These are phyloP conservation scores for Cantharis nigra DNA, from an alignment of 2,888 invertebrate species.

Conservation along the genomic window DNA sequence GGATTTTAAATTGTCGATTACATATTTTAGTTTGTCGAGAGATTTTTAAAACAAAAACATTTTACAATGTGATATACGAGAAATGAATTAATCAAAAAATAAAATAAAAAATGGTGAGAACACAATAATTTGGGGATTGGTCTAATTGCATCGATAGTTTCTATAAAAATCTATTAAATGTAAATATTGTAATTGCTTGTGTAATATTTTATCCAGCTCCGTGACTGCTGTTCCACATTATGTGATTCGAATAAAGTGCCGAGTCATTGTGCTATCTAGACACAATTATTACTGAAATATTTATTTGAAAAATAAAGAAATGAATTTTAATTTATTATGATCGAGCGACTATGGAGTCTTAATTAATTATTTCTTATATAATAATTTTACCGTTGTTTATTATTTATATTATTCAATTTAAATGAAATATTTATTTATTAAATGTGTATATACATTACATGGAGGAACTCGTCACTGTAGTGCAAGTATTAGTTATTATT, in stretches of 20 bases:
- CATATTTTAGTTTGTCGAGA: neutral
- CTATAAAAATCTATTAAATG: conserved; percentile 17
- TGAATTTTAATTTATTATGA: neutral
- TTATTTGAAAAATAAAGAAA: neutral
- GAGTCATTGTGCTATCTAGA: conserved; percentile 11
- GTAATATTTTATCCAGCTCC: conserved; percentile 24
- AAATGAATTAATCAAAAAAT: neutral
- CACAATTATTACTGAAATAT: conserved; percentile 1
- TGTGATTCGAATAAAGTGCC: conserved; percentile 29
- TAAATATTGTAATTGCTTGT: conserved; percentile 28
- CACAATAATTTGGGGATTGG: conserved; percentile 16
- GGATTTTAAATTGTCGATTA: neutral
- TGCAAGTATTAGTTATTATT: neutral
- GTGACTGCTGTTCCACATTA: conserved; percentile 24
- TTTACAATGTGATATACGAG: neutral
- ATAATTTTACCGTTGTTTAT: neutral
- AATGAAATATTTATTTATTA: conserved; percentile 25
- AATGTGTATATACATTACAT: conserved; percentile 8
- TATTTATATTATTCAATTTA: neutral
- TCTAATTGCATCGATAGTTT: conserved; percentile 5
- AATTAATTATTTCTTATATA: neutral
- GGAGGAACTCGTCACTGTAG: conserved; percentile 15
- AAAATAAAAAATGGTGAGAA: neutral
- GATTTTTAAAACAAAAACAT: neutral
- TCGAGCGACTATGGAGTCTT: neutral